Percentiles rank a stretch among this genome's conserved stretches.
Conservation (phyloP, 2,888 invertebrate species). For the Cantharis nigra region DNA sequence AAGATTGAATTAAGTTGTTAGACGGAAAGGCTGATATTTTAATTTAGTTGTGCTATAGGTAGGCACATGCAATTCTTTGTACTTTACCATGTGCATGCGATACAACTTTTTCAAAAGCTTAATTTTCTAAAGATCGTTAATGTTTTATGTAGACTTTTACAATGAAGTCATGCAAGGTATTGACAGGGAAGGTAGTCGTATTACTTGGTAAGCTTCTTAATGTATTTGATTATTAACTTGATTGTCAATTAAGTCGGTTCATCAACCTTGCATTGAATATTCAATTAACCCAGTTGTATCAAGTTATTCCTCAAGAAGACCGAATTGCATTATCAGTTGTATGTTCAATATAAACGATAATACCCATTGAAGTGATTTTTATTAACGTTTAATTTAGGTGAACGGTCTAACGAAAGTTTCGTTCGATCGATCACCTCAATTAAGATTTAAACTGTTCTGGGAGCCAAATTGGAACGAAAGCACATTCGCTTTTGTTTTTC, state of each 20-base stretch:
- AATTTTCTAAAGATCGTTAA: constrained; percentile 17
- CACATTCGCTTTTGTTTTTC: neutral
- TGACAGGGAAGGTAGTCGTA: neutral
- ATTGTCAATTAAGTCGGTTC: constrained; percentile 21
- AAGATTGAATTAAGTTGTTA: neutral
- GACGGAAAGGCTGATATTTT: neutral
- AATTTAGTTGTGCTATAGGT: neutral
- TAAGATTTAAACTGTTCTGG: neutral
- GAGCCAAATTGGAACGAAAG: neutral
- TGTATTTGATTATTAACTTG: constrained; percentile 18
- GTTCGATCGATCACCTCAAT: neutral
- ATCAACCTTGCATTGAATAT: constrained; percentile 21
- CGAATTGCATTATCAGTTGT: constrained; percentile 3
- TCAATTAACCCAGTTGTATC: constrained; percentile 22
- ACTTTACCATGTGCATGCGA: neutral
- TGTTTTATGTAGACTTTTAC: constrained; percentile 11
- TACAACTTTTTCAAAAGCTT: neutral
- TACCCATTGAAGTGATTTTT: neutral
- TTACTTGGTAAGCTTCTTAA: constrained; percentile 15
- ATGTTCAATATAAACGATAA: neutral
- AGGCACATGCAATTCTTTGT: neutral
- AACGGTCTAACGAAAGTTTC: neutral
- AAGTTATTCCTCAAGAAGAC: constrained; percentile 8
- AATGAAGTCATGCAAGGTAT: neutral
- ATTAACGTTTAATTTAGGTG: neutral